Base-by-base conservation (phyloP, 2,113 vertebrate species). In the Misgurnus anguillicaudatus region DNA sequence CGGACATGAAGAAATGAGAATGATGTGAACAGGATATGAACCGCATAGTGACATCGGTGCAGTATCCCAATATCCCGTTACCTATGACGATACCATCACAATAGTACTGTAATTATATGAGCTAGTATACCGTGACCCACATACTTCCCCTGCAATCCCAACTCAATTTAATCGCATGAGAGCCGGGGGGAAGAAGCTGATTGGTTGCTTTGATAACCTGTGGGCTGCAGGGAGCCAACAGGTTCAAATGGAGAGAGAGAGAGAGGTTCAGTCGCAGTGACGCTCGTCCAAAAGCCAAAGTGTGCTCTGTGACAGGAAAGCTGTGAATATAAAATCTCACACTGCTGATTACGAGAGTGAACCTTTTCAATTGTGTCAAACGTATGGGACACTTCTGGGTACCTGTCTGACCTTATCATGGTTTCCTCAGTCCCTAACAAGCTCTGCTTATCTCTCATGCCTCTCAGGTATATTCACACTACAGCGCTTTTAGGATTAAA, bases 91-190 rank as follows among this genome's bases (percentile, higher is more conserved):
- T 71, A 61, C 71, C 64, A 72, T 72, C 51, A 39, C 39, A 36
- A 68, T 9, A 11, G 5, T 53, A 31, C 38, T 79, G 53, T 79
- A 84, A 86, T 86, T 81, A 85, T 82, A 39, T 81, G 80, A 74
- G 51, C 75, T 69, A 58, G 48, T 75, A 65, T 78, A 66, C 38
- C 45, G 57, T 85, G 85, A 76, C 79, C 64, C 78, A 79, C 80
- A 79, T 82, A 72, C 65, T 36, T 58, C 69, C 17, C 36, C 14
- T 24, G 57, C 62, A 58, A 68, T 45, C 45, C 76, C 71, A 57
- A 58, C 78, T 58, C 63, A 36, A 68, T 84, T 80, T 84, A 83
- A 86, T 85, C 84, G 82, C 58, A 42, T 17, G 63, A 16, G 45
- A 70, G 78, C 80, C 39, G 7, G 39, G 47, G 76, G 82, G 71